Percentiles rank a stretch among this genome's conserved stretches.
Conservation (phyloP, 2,888 invertebrate genomes). For the Leucophenga montana region DNA sequence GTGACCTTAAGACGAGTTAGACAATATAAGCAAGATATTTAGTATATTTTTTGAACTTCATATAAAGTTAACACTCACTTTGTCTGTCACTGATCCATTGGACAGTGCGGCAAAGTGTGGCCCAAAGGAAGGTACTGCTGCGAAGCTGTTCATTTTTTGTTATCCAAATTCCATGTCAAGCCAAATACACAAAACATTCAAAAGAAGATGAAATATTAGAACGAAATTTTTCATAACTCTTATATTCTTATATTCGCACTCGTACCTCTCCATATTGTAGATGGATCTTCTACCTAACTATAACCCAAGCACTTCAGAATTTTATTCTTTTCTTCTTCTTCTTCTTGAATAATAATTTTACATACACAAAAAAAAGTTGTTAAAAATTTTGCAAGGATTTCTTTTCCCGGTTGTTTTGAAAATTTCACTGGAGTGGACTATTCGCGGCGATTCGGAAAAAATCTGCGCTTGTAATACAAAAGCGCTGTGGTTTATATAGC, state of each 20-base stretch:
- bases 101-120: slow-evolving; percentile 72
- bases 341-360: too few species aligned
- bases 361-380: too few species aligned
- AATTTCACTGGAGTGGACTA: slow-evolving; percentile 63
- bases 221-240: slow-evolving; percentile 1
- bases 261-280: slow-evolving; percentile 66
- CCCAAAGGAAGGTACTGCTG: slow-evolving; percentile 62
- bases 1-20: slow-evolving; percentile 68
- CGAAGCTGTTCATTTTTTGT: slow-evolving; percentile 46
- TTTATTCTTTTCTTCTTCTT: slow-evolving; percentile 12
- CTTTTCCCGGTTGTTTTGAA: slow-evolving; percentile 40
- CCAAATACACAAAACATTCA: not conserved
- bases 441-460: slow-evolving; percentile 63
- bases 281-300: slow-evolving; percentile 38
- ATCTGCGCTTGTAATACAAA: slow-evolving; percentile 56
- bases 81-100: slow-evolving; percentile 89
- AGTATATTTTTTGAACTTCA: not conserved
- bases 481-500: slow-evolving; percentile 59
- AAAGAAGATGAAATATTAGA: slow-evolving; percentile 9
- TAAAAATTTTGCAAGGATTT: slow-evolving; percentile 34
- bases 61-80: slow-evolving; percentile 73
- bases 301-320: slow-evolving; percentile 45
- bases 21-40: not conserved
- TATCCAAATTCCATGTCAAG: too few species aligned
- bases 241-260: not conserved